Evolutionary conservation across 1,140 invertebrate species (phyloP).

Genomic region (Apis laboriosa): DNA sequence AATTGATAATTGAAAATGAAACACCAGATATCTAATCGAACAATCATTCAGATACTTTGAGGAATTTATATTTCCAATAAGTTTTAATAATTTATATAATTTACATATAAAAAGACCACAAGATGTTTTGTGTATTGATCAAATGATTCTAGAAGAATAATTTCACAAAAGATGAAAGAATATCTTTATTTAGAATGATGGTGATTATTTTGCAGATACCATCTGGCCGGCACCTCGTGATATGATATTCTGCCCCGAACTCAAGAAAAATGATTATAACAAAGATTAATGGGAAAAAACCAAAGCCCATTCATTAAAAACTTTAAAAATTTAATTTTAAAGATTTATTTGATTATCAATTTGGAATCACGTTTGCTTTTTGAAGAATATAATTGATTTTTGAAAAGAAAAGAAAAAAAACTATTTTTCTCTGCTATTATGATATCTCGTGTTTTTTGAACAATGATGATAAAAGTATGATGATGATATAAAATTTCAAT

Average conservation of each 20-base stretch:
- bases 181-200: conserved; percentile 7
- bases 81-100: not conserved
- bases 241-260: conserved; percentile 53
- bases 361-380: not conserved
- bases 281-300: not conserved
- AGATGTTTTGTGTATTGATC: conserved; percentile 11
- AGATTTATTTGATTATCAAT: not conserved
- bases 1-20: not conserved
- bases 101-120: conserved; percentile 5
- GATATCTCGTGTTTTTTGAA: not conserved
- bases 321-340: not conserved
- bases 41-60: not conserved
- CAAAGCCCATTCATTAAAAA: not conserved
- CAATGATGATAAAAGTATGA: no score
- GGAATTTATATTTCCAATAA: not conserved
- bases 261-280: conserved; percentile 10
- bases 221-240: conserved; percentile 67
- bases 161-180: conserved; percentile 30
- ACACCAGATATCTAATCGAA: not conserved
- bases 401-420: not conserved
- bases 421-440: no score
- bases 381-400: not conserved
- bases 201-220: conserved; percentile 60
- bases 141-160: conserved; percentile 28
- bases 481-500: not conserved